phyloP scores from a whole-genome alignment of 1,140 invertebrate genomes.

The Acromyrmex charruanus region DNA sequence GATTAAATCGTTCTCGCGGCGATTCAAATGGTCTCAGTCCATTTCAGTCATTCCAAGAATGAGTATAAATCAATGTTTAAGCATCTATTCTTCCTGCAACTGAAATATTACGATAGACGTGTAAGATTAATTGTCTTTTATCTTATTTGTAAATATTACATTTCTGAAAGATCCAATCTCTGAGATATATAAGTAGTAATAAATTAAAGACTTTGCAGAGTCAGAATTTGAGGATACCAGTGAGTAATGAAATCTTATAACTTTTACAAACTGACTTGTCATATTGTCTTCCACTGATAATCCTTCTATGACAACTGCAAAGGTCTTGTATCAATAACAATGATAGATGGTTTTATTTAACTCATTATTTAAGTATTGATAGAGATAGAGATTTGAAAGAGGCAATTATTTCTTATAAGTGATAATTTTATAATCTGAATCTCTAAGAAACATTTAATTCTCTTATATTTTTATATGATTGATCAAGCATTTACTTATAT shows the following conservation, averaged over 20 bases:
- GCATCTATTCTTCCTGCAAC: no score
- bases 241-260: background rate
- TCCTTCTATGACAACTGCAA: background rate
- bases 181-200: background rate
- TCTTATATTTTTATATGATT: background rate
- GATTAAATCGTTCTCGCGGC: constrained; percentile 37
- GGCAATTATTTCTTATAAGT: background rate
- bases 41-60: background rate
- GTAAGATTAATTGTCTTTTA: background rate
- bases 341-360: constrained; percentile 1
- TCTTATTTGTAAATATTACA: background rate
- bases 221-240: background rate
- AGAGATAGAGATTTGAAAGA: background rate
- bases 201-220: constrained; percentile 14
- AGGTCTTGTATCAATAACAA: constrained; percentile 11
- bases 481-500: constrained; percentile 27
- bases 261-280: background rate
- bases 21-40: background rate
- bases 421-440: background rate
- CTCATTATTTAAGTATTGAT: background rate
- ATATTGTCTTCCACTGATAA: background rate
- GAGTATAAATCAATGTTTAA: background rate
- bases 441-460: background rate
- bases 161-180: background rate
- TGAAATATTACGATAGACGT: background rate